Percentiles rank a stretch among this genome's conserved stretches.
These are phyloP conservation scores for Tapirus terrestris DNA, from an alignment of 2,113 vertebrate genomes.

Conservation along the genomic window DNA sequence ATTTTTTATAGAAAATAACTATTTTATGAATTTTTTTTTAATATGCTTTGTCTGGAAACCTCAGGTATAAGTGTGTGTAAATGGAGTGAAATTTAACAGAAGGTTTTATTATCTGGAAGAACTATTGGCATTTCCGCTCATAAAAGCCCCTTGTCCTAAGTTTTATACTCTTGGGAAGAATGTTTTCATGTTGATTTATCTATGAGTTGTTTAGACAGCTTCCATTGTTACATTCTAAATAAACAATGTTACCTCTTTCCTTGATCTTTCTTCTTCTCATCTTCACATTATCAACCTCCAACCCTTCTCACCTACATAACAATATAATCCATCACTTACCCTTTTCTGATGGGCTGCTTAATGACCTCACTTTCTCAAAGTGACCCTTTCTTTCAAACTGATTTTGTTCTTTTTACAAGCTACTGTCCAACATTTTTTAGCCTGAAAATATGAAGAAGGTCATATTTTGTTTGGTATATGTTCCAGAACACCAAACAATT, in stretches of 20 bases:
- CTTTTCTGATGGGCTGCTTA: not conserved
- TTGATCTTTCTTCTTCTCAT: conserved; percentile 4
- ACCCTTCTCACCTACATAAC: not conserved
- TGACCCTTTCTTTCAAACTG: not conserved
- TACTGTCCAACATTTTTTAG: not conserved
- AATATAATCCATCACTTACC: not conserved
- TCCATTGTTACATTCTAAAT: conserved; percentile 39
- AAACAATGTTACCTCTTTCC: not conserved
- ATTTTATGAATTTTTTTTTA: not conserved
- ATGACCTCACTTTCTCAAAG: not conserved
- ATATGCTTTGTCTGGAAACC: not conserved
- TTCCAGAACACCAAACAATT: not conserved
- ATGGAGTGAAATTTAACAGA: not conserved
- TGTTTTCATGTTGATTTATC: conserved; percentile 19
- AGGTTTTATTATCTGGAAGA: conserved; percentile 3
- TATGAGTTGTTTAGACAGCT: conserved; percentile 26
- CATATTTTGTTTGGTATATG: not conserved
- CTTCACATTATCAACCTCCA: not conserved
- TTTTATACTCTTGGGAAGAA: conserved; percentile 21
- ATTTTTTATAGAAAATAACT: not conserved
- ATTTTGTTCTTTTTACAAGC: not conserved
- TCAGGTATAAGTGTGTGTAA: not conserved
- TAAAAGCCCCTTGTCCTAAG: not conserved
- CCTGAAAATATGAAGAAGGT: not conserved
- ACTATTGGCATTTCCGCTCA: not conserved